A percentile compares a stretch with the other conserved stretches of the same genome.
Evolutionary conservation across 2,888 invertebrate species (phyloP).

Genomic region (Lasioglossum lativentre): DNA sequence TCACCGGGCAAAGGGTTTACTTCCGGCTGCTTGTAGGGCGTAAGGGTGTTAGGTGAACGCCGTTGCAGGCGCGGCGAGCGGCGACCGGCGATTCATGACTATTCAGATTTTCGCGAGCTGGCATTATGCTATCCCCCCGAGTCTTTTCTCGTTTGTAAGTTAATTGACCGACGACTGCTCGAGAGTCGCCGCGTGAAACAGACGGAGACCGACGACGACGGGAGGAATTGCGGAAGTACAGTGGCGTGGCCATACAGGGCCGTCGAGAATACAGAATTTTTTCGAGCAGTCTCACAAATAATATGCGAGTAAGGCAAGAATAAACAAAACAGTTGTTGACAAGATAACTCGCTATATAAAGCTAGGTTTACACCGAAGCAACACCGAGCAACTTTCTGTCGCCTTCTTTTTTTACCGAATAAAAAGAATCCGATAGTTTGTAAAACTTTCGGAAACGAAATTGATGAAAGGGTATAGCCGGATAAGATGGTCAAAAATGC

Average conservation of each 20-base stretch:
- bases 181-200: neutral
- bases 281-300: neutral
- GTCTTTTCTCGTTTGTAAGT: slow-evolving; percentile 52
- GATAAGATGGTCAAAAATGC: no score
- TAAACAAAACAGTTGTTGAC: no score
- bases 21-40: slow-evolving; percentile 11
- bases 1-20: slow-evolving; percentile 19
- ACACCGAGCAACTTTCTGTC: no score
- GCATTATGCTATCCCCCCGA: neutral
- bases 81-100: slow-evolving; percentile 41
- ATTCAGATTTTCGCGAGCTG: slow-evolving; percentile 44
- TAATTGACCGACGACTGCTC: slow-evolving; percentile 45
- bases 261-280: neutral
- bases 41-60: slow-evolving; percentile 22
- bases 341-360: no score
- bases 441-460: no score
- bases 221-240: neutral
- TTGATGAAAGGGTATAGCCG: no score
- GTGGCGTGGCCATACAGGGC: no score
- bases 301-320: neutral
- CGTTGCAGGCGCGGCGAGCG: neutral
- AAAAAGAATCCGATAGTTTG: no score
- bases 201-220: neutral
- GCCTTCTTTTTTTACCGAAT: no score
- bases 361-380: no score